Evolutionary conservation across 2,888 invertebrate genomes (phyloP).

Genomic region (Dendrolimus houi): DNA sequence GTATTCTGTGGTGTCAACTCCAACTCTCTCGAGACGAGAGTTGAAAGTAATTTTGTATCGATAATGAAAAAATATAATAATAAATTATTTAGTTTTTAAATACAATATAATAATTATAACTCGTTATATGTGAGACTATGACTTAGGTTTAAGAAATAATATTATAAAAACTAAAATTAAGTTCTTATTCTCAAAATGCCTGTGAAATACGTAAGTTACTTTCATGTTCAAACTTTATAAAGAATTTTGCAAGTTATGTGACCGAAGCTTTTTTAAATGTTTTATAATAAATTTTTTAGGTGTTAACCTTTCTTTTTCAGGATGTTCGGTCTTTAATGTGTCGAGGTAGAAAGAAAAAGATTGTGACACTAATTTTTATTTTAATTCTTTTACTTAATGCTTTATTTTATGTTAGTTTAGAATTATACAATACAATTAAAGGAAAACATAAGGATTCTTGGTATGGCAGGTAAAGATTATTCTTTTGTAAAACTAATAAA

Average conservation of each 20-base stretch:
- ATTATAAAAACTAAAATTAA: too few species aligned
- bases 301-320: constrained; percentile 25
- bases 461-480: constrained; percentile 43
- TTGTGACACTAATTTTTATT: constrained; percentile 40
- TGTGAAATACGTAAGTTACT: not conserved
- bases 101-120: too few species aligned
- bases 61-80: too few species aligned
- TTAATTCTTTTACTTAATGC: constrained; percentile 55
- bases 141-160: too few species aligned
- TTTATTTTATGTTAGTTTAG: constrained; percentile 57
- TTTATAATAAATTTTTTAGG: not conserved
- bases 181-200: not conserved
- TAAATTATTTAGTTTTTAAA: too few species aligned
- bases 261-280: not conserved
- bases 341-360: constrained; percentile 61
- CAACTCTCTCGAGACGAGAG: too few species aligned
- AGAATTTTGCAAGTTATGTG: not conserved
- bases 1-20: too few species aligned
- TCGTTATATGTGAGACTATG: too few species aligned
- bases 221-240: not conserved
- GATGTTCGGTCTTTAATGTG: constrained; percentile 51
- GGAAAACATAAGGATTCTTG: constrained; percentile 43
- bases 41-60: too few species aligned
- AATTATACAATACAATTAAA: constrained; percentile 49
- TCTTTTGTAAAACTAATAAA: too few species aligned